phyloP scores from a whole-genome alignment of 37 sponge, comb jelly and placozoan species.

The Cliona cf. orientalis region DNA sequence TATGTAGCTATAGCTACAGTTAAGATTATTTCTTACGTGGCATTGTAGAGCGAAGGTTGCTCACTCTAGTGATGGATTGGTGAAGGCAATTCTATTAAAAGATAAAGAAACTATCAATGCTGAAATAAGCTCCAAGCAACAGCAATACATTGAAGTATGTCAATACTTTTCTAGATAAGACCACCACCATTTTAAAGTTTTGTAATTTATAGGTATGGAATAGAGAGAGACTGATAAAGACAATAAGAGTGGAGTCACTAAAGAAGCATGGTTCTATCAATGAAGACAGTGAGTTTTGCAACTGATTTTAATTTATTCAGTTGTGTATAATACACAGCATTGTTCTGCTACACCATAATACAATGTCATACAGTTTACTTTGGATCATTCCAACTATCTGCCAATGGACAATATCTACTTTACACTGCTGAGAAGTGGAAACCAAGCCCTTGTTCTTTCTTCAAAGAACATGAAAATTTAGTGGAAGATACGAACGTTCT shows the following conservation, averaged over 20 bases:
- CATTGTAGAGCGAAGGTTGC: slow-evolving; percentile 35
- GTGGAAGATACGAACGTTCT: too few species aligned
- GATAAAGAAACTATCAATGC: slow-evolving; percentile 23
- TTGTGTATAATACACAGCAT: neutral
- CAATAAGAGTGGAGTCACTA: slow-evolving; percentile 38
- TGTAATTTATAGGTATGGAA: slow-evolving; percentile 73
- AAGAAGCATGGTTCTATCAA: slow-evolving; percentile 73
- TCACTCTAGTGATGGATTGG: neutral
- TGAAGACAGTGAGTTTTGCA: slow-evolving; percentile 43
- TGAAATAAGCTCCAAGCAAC: slow-evolving; percentile 10
- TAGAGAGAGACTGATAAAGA: slow-evolving; percentile 22
- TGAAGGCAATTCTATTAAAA: slow-evolving; percentile 53
- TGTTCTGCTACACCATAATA: neutral
- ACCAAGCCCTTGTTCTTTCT: slow-evolving; percentile 77
- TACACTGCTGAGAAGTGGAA: slow-evolving; percentile 90
- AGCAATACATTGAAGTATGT: slow-evolving; percentile 44
- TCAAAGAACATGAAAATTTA: slow-evolving; percentile 61
- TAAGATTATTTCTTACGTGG: neutral
- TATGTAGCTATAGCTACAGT: neutral
- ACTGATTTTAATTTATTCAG: neutral
- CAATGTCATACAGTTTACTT: slow-evolving; percentile 18
- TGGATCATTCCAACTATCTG: slow-evolving; percentile 60
- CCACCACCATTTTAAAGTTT: too few species aligned
- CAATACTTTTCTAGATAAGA: too few species aligned
- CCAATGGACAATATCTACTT: slow-evolving; percentile 71